phyloP scores from a whole-genome alignment of 1,140 invertebrate genomes.

The Ruditapes philippinarum region DNA sequence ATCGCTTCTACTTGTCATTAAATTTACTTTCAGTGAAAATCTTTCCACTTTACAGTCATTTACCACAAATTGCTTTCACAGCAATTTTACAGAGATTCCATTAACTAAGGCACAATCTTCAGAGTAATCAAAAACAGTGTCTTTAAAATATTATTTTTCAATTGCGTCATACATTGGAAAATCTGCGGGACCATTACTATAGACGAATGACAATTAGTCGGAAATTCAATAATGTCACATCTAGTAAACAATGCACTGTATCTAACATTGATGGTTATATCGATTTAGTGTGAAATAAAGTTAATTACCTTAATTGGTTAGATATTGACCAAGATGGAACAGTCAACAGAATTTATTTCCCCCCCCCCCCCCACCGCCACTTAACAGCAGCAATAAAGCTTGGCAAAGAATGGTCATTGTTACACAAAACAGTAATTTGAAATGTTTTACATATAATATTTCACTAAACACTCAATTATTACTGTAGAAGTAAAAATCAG shows the following conservation, averaged over 20 bases:
- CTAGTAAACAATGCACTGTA: conserved; percentile 32
- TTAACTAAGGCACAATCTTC: neutral
- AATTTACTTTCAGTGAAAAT: too few species aligned
- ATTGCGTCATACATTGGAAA: neutral
- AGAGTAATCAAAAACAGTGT: neutral
- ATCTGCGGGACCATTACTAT: neutral
- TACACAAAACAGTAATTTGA: too few species aligned
- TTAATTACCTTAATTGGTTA: conserved; percentile 54
- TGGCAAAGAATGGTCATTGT: neutral
- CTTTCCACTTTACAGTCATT: neutral
- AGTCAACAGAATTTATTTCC: neutral
- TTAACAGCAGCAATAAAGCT: too few species aligned
- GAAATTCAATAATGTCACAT: conserved; percentile 13
- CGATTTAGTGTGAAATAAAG: conserved; percentile 34
- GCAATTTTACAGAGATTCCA: neutral
- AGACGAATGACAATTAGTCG: conserved; percentile 3
- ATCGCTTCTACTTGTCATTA: too few species aligned
- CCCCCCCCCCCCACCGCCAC: too few species aligned
- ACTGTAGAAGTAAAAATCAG: too few species aligned
- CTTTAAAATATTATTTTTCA: conserved; percentile 32
- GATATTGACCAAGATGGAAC: conserved; percentile 15
- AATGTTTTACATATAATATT: too few species aligned
- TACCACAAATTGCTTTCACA: neutral
- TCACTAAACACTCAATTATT: too few species aligned
- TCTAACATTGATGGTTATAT: conserved; percentile 27